Percentiles rank a stretch among this genome's conserved stretches.
These are phyloP conservation scores for Drosophila kanapiae DNA, from an alignment of 1,140 invertebrate genomes.

Conservation along the genomic window DNA sequence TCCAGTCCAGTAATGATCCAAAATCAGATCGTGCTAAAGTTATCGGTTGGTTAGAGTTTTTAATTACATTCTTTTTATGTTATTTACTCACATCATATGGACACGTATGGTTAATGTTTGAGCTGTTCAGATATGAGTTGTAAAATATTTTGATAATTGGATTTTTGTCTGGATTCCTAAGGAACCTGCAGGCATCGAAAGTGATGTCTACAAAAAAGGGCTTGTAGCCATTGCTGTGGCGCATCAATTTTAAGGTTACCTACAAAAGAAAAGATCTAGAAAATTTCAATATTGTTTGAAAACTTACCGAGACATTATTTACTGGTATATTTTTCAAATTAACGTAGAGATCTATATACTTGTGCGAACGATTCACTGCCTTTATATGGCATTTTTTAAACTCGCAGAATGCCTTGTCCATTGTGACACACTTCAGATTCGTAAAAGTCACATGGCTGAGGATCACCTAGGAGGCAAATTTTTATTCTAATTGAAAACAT, in stretches of 20 bases:
- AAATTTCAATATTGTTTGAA: neutral
- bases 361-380: constrained; percentile 61
- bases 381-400: constrained; percentile 50
- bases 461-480: neutral
- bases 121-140: neutral
- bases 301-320: constrained; percentile 40
- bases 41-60: neutral
- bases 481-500: neutral
- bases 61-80: neutral
- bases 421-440: constrained; percentile 48
- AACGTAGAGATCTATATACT: constrained; percentile 34
- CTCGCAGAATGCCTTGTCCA: neutral
- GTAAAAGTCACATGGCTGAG: constrained; percentile 46
- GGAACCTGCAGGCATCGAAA: constrained; percentile 41
- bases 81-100: constrained; percentile 50
- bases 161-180: constrained; percentile 20
- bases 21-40: constrained; percentile 54
- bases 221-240: constrained; percentile 51
- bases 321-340: constrained; percentile 12
- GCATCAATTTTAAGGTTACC: constrained; percentile 37
- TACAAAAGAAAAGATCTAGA: neutral
- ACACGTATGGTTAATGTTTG: constrained; percentile 62
- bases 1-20: constrained; percentile 56
- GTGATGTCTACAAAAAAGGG: constrained; percentile 41
- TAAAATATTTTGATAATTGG: constrained; percentile 23